Evolutionary conservation across 1,140 invertebrate genomes (phyloP).

Genomic region (Hermatobates lingyangjiaoensis): DNA sequence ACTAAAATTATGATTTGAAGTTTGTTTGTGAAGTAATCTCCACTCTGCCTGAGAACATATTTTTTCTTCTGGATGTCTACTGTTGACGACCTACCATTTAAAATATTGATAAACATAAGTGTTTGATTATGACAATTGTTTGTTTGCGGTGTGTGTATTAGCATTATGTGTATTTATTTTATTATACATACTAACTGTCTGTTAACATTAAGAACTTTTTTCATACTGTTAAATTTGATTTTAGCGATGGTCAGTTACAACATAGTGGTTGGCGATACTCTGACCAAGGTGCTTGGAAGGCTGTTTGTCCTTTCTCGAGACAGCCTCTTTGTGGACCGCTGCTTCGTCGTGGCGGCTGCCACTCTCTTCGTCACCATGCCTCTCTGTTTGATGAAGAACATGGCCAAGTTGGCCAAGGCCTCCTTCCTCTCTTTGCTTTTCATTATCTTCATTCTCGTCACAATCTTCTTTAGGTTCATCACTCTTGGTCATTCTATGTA

Average conservation of each 20-base stretch:
- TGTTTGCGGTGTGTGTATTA: too few relatives aligned
- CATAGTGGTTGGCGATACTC: constrained; percentile 72
- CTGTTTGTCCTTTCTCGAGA: constrained; percentile 33
- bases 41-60: too few relatives aligned
- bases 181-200: too few relatives aligned
- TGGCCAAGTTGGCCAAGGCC: constrained; percentile 57
- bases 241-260: constrained; percentile 82
- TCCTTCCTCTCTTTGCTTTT: constrained; percentile 60
- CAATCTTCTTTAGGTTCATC: constrained; percentile 44
- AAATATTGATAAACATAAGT: too few relatives aligned
- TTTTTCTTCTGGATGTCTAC: too few relatives aligned
- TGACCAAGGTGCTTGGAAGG: constrained; percentile 62
- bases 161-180: too few relatives aligned
- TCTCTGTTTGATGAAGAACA: constrained; percentile 61
- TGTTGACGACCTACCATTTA: too few relatives aligned
- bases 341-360: constrained; percentile 56
- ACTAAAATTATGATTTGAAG: too few relatives aligned
- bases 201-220: too few relatives aligned
- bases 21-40: too few relatives aligned
- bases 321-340: constrained; percentile 40
- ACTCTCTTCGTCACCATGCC: constrained; percentile 61
- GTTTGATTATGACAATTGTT: too few relatives aligned
- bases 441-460: constrained; percentile 50
- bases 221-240: constrained; percentile 24
- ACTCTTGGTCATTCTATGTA: constrained; percentile 37